These are phyloP conservation scores for Anguilla marmorata DNA, from an alignment of 2,797 vertebrate species.

Conservation along the genomic window DNA sequence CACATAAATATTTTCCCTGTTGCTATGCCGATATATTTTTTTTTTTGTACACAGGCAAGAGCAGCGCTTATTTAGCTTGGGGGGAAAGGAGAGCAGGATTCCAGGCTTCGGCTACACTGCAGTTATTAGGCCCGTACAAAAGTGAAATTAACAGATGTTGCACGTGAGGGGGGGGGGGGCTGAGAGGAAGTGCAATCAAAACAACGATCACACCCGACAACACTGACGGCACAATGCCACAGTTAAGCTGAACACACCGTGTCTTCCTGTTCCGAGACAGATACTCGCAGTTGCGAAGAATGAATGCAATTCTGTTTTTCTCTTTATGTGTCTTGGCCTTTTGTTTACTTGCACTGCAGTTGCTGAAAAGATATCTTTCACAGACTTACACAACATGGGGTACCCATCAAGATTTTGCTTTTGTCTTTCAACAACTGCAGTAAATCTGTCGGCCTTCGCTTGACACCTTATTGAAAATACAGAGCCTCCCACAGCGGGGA, in stretches of 20 bases:
- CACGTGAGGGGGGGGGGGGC: background rate
- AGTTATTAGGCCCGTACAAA: background rate
- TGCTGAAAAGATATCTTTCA: background rate
- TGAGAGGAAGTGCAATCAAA: background rate
- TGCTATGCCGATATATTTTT: background rate
- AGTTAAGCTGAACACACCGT: background rate
- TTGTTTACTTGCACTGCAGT: background rate
- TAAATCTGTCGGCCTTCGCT: background rate
- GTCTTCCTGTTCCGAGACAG: background rate
- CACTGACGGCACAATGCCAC: background rate
- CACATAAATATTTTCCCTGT: background rate
- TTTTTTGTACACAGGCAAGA: background rate
- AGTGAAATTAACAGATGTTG: conserved; percentile 7
- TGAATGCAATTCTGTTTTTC: background rate
- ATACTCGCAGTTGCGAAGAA: background rate
- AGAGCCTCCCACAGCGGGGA: background rate
- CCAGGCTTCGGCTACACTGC: background rate
- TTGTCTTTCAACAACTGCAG: background rate
- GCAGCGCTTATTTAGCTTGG: background rate
- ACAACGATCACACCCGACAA: background rate
- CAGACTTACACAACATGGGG: background rate
- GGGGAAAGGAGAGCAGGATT: background rate
- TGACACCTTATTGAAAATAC: background rate
- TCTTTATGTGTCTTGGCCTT: background rate
- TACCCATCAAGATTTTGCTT: background rate